These are phyloP conservation scores for Rousettus leschenaultii DNA, from an alignment of 2,113 vertebrate genomes.

Conservation along the genomic window DNA sequence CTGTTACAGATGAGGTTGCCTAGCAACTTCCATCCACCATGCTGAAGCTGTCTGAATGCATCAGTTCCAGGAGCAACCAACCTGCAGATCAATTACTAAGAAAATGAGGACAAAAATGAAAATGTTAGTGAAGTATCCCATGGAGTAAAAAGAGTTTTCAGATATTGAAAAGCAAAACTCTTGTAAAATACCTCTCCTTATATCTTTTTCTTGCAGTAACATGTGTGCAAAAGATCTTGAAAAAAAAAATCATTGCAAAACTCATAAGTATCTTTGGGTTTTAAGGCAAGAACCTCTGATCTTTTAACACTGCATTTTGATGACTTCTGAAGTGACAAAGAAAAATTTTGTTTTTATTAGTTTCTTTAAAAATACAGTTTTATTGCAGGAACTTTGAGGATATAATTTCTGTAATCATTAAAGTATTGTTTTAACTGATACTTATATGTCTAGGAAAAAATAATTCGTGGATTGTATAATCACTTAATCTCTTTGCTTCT, in stretches of 20 bases:
- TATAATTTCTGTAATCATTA: not conserved
- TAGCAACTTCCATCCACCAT: slow-evolving; percentile 24
- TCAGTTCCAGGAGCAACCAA: not conserved
- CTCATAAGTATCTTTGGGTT: not conserved
- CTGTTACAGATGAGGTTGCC: slow-evolving; percentile 16
- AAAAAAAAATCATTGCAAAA: not conserved
- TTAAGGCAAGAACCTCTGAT: not conserved
- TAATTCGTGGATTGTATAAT: not conserved
- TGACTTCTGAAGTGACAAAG: not conserved
- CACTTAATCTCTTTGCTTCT: not conserved
- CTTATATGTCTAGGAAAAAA: not conserved
- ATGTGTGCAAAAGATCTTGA: not conserved
- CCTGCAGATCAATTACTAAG: slow-evolving; percentile 10
- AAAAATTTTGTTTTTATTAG: not conserved
- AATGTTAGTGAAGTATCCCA: not conserved
- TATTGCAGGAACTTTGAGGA: not conserved
- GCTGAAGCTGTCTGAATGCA: not conserved
- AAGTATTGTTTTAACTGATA: not conserved
- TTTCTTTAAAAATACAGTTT: not conserved
- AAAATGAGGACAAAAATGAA: slow-evolving; percentile 48
- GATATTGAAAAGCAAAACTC: not conserved
- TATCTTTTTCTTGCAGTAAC: not conserved
- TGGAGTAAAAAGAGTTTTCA: not conserved
- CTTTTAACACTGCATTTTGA: not conserved
- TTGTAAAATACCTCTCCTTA: not conserved